phyloP scores from a whole-genome alignment of 2,797 vertebrate species.

The Rhinoraja longicauda region DNA sequence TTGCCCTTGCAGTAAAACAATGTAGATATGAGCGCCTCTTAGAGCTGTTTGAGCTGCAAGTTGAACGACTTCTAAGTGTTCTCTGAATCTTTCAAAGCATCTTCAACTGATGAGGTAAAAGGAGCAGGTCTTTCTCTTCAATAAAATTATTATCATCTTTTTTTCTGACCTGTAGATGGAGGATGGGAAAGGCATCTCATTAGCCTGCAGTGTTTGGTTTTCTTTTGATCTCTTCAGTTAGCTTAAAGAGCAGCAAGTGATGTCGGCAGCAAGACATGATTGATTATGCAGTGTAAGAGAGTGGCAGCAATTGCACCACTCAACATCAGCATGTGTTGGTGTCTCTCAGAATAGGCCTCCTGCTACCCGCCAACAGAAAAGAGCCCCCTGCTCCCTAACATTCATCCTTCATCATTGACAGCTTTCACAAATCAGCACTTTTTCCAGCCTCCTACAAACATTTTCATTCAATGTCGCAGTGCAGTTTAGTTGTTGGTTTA shows the following conservation, averaged over 20 bases:
- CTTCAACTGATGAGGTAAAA: not conserved
- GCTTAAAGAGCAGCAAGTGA: slow-evolving; percentile 59
- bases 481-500: not conserved
- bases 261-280: slow-evolving; percentile 56
- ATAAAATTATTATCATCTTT: slow-evolving; percentile 7
- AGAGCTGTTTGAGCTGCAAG: not conserved
- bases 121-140: not conserved
- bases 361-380: slow-evolving; percentile 49
- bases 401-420: slow-evolving; percentile 59
- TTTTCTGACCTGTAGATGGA: not conserved
- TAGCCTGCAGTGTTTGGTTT: slow-evolving; percentile 46
- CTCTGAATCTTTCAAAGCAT: not conserved
- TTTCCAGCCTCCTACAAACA: slow-evolving; percentile 44
- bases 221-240: slow-evolving; percentile 54
- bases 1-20: not conserved
- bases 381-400: slow-evolving; percentile 47
- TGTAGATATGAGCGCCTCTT: not conserved
- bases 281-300: slow-evolving; percentile 53
- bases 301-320: slow-evolving; percentile 51
- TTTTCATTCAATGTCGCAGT: not conserved
- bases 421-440: slow-evolving; percentile 51
- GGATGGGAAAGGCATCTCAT: slow-evolving; percentile 44
- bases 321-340: slow-evolving; percentile 52
- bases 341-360: slow-evolving; percentile 48
- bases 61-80: not conserved